These are phyloP conservation scores for Heliconius hewitsoni DNA, from an alignment of 1,140 invertebrate genomes.

Conservation along the genomic window DNA sequence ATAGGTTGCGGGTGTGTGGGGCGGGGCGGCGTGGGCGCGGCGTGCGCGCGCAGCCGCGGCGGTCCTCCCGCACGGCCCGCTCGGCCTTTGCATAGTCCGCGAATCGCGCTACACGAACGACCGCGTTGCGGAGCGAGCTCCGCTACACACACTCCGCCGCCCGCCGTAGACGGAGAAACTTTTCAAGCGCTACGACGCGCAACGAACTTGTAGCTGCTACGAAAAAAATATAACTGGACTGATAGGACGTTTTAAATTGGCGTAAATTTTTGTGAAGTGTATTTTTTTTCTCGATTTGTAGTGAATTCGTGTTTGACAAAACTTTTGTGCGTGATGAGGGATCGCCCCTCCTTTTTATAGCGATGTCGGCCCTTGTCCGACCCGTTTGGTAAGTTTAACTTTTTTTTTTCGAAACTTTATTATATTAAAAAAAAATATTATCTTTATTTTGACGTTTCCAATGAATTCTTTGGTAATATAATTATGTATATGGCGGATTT, in stretches of 20 bases:
- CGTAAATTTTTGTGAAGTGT: slow-evolving; percentile 55
- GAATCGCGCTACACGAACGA: slow-evolving; percentile 61
- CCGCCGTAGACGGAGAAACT: slow-evolving; percentile 37
- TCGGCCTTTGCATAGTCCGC: slow-evolving; percentile 67
- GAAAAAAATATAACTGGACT: slow-evolving; percentile 1
- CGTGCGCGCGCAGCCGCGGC: slow-evolving; percentile 62
- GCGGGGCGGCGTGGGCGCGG: slow-evolving; percentile 73
- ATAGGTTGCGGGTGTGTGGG: slow-evolving; percentile 80
- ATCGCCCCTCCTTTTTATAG: slow-evolving; percentile 61
- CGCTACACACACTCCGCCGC: slow-evolving; percentile 45
- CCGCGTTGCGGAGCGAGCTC: slow-evolving; percentile 58
- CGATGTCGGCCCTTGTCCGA: slow-evolving; percentile 80
- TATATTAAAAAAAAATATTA: neutral
- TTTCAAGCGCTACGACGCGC: slow-evolving; percentile 50
- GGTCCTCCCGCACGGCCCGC: slow-evolving; percentile 39
- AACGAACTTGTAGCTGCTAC: slow-evolving; percentile 49
- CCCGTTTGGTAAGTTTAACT: slow-evolving; percentile 77
- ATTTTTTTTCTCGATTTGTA: slow-evolving; percentile 43
- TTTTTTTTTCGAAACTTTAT: slow-evolving; percentile 30
- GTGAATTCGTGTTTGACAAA: slow-evolving; percentile 59
- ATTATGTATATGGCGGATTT: slow-evolving; percentile 50
- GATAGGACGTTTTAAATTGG: slow-evolving; percentile 23
- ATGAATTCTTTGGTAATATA: slow-evolving; percentile 5
- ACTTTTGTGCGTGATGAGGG: slow-evolving; percentile 75
- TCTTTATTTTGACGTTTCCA: neutral